Conservation (phyloP, 2,888 invertebrate species). For the Melanotus villosus region DNA sequence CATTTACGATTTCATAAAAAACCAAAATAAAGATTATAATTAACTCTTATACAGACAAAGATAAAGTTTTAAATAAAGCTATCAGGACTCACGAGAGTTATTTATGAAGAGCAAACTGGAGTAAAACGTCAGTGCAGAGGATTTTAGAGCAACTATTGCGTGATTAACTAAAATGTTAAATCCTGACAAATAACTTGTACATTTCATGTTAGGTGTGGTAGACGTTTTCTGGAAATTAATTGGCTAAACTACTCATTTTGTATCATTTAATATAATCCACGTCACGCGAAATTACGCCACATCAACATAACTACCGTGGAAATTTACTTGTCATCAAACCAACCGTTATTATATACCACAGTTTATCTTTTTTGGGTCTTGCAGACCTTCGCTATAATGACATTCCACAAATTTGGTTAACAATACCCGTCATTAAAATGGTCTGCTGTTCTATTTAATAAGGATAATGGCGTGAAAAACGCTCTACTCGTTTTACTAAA, state of each 20-base stretch:
- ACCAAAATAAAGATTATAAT: no score
- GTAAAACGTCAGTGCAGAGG: no score
- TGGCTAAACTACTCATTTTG: slow-evolving; percentile 34
- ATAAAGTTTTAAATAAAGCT: no score
- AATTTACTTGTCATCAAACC: slow-evolving; percentile 19
- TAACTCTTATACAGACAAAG: no score
- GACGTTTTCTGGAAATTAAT: slow-evolving; percentile 35
- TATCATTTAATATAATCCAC: slow-evolving; percentile 33
- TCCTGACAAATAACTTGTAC: slow-evolving; percentile 34
- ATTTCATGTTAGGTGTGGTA: slow-evolving; percentile 38
- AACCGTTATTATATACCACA: neutral
- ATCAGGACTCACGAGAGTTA: no score
- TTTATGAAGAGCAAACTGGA: no score
- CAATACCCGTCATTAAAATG: neutral
- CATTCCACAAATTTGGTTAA: neutral
- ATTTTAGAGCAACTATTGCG: slow-evolving; percentile 24
- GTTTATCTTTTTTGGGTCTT: slow-evolving; percentile 3
- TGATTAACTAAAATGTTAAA: slow-evolving; percentile 32
- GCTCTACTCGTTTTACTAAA: no score
- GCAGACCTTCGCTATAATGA: neutral
- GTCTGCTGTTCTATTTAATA: neutral
- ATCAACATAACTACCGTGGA: slow-evolving; percentile 15
- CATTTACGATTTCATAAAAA: no score
- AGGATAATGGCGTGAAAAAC: no score
- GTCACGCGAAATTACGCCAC: slow-evolving; percentile 29